phyloP scores from a whole-genome alignment of 2,113 vertebrate species.

The Ginglymostoma cirratum region DNA sequence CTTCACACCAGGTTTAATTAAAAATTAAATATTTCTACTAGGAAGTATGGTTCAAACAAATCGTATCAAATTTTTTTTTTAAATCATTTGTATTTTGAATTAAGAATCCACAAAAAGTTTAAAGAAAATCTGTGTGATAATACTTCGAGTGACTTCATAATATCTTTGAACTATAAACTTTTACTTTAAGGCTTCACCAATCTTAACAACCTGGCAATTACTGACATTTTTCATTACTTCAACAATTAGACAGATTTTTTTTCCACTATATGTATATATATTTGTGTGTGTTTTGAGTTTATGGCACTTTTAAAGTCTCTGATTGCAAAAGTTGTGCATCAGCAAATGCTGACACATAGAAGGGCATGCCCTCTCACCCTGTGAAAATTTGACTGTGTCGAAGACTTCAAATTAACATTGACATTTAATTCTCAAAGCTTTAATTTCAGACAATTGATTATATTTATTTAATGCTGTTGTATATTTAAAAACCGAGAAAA shows the following conservation, averaged over 20 bases:
- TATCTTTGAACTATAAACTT: not conserved
- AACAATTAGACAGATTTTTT: not conserved
- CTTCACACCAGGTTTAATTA: not conserved
- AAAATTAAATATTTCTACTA: not conserved
- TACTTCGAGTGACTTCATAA: not conserved
- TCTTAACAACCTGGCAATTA: not conserved
- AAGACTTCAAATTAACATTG: not conserved
- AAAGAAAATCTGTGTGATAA: too few relatives aligned
- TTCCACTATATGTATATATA: not conserved
- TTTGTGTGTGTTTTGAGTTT: not conserved
- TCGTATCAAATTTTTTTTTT: not conserved
- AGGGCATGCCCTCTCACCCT: not conserved
- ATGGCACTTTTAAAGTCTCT: not conserved
- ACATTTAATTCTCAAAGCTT: not conserved
- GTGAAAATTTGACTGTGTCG: not conserved
- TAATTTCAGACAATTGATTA: not conserved
- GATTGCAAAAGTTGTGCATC: not conserved
- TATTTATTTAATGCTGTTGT: not conserved
- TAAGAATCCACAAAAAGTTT: not conserved
- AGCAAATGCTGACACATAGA: not conserved
- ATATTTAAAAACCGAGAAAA: not conserved
- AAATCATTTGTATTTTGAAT: not conserved
- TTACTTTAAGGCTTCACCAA: not conserved
- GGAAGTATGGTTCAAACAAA: not conserved
- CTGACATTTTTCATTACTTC: not conserved